phyloP scores from a whole-genome alignment of 2,888 invertebrate species.

The Dasysyrphus tricinctus region DNA sequence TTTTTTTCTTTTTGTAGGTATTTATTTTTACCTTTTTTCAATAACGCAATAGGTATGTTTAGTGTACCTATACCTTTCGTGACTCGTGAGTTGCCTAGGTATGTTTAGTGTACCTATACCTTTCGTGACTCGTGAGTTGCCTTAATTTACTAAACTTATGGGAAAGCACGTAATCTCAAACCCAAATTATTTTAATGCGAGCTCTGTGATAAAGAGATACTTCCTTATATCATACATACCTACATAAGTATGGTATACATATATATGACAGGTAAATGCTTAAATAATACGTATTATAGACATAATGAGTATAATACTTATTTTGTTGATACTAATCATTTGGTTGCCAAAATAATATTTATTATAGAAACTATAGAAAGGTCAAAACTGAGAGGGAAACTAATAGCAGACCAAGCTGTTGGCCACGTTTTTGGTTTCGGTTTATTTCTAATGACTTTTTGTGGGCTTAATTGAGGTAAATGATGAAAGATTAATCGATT shows the following conservation, averaged over 20 bases:
- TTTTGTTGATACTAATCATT: constrained; percentile 19
- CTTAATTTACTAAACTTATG: constrained; percentile 14
- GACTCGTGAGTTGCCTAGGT: constrained; percentile 21
- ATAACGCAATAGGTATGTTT: background rate
- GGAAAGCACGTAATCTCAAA: constrained; percentile 19
- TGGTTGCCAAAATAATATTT: background rate
- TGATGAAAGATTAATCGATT: constrained; percentile 51
- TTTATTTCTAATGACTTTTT: constrained; percentile 24
- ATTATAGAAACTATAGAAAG: constrained; percentile 4
- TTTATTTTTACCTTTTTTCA: constrained; percentile 9
- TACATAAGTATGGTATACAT: background rate
- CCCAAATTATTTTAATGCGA: constrained; percentile 11
- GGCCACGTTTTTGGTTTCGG: constrained; percentile 11
- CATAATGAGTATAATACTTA: background rate
- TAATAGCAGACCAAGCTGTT: constrained; percentile 10
- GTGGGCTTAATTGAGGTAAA: constrained; percentile 44
- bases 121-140: constrained; percentile 11
- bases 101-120: background rate
- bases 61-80: background rate
- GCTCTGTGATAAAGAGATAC: constrained; percentile 14
- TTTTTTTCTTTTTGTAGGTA: background rate
- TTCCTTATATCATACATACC: constrained; percentile 5
- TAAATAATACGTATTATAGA: background rate
- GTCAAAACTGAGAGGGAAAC: background rate
- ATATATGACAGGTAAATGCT: constrained; percentile 5